Percentiles rank a stretch among this genome's conserved stretches.
Evolutionary conservation across 2,113 vertebrate species (phyloP).

Genomic region (Ranitomeya variabilis): DNA sequence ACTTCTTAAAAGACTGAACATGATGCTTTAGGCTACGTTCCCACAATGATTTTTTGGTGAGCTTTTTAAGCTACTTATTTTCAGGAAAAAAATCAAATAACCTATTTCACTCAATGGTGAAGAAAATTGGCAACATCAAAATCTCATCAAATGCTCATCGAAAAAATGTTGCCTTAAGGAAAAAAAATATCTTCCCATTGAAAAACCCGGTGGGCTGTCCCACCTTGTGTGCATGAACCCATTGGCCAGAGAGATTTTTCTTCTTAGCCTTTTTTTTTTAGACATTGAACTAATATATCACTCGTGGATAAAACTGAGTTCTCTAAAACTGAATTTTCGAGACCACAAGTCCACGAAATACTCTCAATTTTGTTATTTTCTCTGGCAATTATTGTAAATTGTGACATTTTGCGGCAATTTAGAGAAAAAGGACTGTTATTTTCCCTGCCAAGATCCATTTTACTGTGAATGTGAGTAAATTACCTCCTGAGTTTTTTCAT

Average conservation of each 20-base stretch:
- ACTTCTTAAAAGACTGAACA: no score
- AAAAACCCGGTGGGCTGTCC: no score
- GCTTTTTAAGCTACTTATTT: no score
- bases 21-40: no score
- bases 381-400: neutral
- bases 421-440: neutral
- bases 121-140: no score
- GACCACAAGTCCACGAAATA: neutral
- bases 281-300: neutral
- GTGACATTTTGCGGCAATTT: conserved; percentile 18
- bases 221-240: no score
- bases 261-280: neutral
- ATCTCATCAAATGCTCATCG: no score
- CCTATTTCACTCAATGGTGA: no score
- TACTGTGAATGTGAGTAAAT: neutral
- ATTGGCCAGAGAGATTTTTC: neutral
- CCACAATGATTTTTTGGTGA: no score
- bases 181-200: no score
- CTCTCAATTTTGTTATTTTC: neutral
- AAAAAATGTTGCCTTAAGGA: no score
- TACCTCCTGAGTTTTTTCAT: neutral
- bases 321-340: neutral
- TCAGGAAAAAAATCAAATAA: no score
- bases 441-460: neutral
- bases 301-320: neutral